phyloP scores from a whole-genome alignment of 2,888 invertebrate species.

The Drosophila sordidapex region DNA sequence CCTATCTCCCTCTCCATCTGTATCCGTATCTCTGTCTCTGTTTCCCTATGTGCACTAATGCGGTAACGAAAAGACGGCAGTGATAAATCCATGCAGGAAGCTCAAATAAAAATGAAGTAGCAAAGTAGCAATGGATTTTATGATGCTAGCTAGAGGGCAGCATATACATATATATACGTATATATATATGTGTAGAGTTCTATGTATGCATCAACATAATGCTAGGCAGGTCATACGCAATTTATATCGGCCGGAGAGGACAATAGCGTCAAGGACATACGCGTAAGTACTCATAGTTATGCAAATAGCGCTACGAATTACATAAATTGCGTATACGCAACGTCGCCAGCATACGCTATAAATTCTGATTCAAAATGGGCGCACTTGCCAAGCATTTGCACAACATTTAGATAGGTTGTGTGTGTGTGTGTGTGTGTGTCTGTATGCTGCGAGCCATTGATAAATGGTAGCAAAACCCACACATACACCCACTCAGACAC shows the following conservation, averaged over 20 bases:
- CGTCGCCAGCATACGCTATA: constrained; percentile 62
- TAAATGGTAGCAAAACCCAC: constrained; percentile 58
- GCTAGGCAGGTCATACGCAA: constrained; percentile 25
- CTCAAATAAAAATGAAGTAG: constrained; percentile 63
- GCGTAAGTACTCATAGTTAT: constrained; percentile 65
- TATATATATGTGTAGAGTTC: neutral
- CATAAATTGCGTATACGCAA: constrained; percentile 78
- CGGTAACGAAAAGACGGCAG: constrained; percentile 56
- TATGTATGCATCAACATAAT: constrained; percentile 32
- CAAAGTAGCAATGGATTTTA: constrained; percentile 48
- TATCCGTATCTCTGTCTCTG: neutral
- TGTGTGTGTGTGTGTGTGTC: constrained; percentile 23
- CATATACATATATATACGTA: neutral
- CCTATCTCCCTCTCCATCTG: neutral
- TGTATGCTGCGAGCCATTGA: constrained; percentile 34
- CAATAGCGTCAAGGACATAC: constrained; percentile 36
- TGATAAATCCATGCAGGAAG: constrained; percentile 62
- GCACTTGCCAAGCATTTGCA: constrained; percentile 65
- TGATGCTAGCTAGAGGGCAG: constrained; percentile 24
- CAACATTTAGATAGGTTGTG: constrained; percentile 71
- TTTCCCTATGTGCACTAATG: constrained; percentile 37
- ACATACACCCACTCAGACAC: neutral
- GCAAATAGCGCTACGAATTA: constrained; percentile 76
- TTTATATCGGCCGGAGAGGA: constrained; percentile 11
- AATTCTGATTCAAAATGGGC: constrained; percentile 73